These are phyloP conservation scores for Hydra vulgaris DNA, from an alignment of 30 jellyfish, hydroid and myxozoan genomes.

Conservation along the genomic window DNA sequence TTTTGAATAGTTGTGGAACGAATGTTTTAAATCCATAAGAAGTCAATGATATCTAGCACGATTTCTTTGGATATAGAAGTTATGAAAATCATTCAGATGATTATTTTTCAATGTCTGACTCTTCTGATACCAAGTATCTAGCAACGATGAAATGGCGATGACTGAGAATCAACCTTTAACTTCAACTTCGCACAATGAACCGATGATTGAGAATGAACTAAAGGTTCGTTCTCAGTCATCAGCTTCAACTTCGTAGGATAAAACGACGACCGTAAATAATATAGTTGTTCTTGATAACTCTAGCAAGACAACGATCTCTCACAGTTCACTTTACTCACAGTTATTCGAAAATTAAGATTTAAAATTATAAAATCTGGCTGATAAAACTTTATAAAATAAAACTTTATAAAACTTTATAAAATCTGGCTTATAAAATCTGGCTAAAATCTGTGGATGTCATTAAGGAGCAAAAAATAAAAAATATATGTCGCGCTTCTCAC, in stretches of 20 bases:
- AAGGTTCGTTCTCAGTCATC: no score
- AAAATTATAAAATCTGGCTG: no score
- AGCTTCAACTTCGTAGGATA: neutral
- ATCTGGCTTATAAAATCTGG: no score
- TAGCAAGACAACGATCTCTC: no score
- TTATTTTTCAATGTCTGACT: neutral
- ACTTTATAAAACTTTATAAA: no score
- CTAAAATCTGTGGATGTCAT: no score
- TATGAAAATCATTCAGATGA: neutral
- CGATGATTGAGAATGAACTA: neutral
- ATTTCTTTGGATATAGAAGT: neutral
- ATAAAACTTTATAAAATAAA: no score
- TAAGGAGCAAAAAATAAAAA: no score
- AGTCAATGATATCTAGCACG: neutral
- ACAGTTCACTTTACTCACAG: no score
- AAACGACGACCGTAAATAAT: neutral
- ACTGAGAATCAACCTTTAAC: neutral
- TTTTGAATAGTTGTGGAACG: neutral
- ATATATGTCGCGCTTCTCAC: no score
- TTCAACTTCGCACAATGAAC: neutral
- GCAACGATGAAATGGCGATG: neutral
- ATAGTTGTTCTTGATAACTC: neutral
- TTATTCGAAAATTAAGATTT: no score
- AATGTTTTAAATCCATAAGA: neutral
- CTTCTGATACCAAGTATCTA: neutral